Percentiles rank a stretch among this genome's conserved stretches.
These are phyloP conservation scores for Crotalus horridus DNA, from an alignment of 2,113 vertebrate species.

Conservation along the genomic window DNA sequence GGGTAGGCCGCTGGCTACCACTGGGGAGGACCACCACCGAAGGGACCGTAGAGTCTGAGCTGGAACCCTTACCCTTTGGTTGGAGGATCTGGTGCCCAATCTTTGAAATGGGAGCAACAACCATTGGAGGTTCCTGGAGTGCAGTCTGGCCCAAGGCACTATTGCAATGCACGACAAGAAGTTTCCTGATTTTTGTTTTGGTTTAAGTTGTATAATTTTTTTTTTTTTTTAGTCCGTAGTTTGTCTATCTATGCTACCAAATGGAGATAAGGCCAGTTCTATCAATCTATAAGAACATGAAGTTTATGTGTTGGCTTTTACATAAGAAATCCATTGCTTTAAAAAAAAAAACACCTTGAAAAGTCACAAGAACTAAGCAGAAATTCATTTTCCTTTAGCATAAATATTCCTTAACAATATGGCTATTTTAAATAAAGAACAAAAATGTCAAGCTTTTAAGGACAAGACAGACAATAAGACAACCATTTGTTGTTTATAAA, in stretches of 20 bases:
- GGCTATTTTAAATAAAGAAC: background rate
- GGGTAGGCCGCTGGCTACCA: too few species aligned
- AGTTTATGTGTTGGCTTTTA: background rate
- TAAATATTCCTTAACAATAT: background rate
- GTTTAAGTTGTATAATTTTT: background rate
- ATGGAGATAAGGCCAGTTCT: background rate
- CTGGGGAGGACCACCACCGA: too few species aligned
- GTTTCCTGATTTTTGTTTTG: background rate
- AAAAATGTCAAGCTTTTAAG: background rate
- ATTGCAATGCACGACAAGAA: background rate
- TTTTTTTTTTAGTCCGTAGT: background rate
- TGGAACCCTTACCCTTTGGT: too few species aligned
- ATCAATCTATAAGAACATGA: background rate
- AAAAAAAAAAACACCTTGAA: background rate
- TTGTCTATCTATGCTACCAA: slow-evolving; percentile 18
- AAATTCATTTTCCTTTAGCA: background rate
- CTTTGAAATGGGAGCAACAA: too few species aligned
- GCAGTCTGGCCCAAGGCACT: too few species aligned
- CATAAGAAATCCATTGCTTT: background rate
- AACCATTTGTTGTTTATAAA: background rate
- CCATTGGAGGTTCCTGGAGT: too few species aligned
- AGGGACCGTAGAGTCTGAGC: too few species aligned
- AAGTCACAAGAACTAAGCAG: background rate
- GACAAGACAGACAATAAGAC: background rate
- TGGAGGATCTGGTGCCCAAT: too few species aligned